Base-by-base conservation (phyloP, 2,888 invertebrate species). In the Dryocosmus kuriphilus region DNA sequence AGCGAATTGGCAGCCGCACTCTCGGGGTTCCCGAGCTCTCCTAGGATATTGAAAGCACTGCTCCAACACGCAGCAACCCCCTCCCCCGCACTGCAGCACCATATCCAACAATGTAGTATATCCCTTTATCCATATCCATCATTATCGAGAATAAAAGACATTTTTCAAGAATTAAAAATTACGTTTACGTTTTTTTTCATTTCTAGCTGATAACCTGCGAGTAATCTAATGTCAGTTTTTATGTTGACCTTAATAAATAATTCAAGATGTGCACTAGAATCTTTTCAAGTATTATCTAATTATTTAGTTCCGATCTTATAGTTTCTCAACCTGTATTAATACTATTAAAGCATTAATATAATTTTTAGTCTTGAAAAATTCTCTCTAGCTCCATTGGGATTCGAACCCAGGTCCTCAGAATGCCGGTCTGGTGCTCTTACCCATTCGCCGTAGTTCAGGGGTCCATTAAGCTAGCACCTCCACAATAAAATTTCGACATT, bases 1-100 rank as follows among this genome's bases (percentile, higher is more conserved):
- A 89, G 97, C 97, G 93, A 97, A 97, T 93, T 97, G 96, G 94
- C 97, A 97, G 93, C 96, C 96, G 92, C 97, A 97, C 92, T 97
- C 97, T 91, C 97, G 95, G 86, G 95, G 94, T 85, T 94, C 94
- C 86, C 94, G 93, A 92, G 94, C 93, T 91, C 96, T 94, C 89
- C 96, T 94, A 86, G 96, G 95, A 92, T 96, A 96, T 93, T 95
- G 96, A 95, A 97, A 97, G 95, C 97, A 97, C 93, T 95, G 95
- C 93, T 96, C 96, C 94, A 97, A 95, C 87, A 96, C 94, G 92
- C 97, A 96, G 95, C 96, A 97, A 92, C 96, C 96, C 93, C 96
- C 95, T 93, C 94, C 95, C 93, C 94, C 91, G 86, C 91, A 91
- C 90, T 91, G 90, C 90, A 90, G 90, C 90, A 90, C 86, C 90